Evolutionary conservation across 37 sponge, comb jelly and placozoan genomes (phyloP).

Genomic region (Petrosia ficiformis): DNA sequence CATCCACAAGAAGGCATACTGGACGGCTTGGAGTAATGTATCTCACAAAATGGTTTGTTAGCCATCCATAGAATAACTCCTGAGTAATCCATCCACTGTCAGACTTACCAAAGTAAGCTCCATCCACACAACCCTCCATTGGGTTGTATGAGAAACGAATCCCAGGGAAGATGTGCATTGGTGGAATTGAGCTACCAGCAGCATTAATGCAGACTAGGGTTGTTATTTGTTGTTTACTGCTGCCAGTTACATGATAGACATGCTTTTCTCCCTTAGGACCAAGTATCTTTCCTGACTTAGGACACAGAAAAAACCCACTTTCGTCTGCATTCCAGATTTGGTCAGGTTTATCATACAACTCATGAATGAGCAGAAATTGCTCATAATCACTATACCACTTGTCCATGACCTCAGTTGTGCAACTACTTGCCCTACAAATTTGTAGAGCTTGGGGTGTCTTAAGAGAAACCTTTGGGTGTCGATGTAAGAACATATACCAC

Average conservation of each 20-base stretch:
- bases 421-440: background rate
- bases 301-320: conserved; percentile 30
- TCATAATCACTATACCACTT: conserved; percentile 15
- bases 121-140: conserved; percentile 21
- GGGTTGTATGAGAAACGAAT: conserved; percentile 36
- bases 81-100: conserved; percentile 27
- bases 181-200: conserved; percentile 29
- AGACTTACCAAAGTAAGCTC: conserved; percentile 51
- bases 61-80: conserved; percentile 51
- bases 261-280: background rate
- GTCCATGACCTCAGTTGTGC: conserved; percentile 18
- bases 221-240: conserved; percentile 41
- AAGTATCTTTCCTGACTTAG: conserved; percentile 27
- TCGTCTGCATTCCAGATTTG: conserved; percentile 44
- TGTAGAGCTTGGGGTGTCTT: conserved; percentile 1
- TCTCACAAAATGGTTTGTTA: conserved; percentile 39
- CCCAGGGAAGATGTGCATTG: conserved; percentile 41
- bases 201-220: conserved; percentile 31
- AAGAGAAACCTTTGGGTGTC: background rate
- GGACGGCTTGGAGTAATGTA: background rate
- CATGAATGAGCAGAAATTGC: conserved; percentile 9
- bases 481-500: conserved; percentile 13
- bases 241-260: conserved; percentile 6
- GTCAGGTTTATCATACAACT: conserved; percentile 1
- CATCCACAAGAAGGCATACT: conserved; percentile 23